These are phyloP conservation scores for Peromyscus aztecus DNA, from an alignment of 2,797 vertebrate species.

Conservation along the genomic window DNA sequence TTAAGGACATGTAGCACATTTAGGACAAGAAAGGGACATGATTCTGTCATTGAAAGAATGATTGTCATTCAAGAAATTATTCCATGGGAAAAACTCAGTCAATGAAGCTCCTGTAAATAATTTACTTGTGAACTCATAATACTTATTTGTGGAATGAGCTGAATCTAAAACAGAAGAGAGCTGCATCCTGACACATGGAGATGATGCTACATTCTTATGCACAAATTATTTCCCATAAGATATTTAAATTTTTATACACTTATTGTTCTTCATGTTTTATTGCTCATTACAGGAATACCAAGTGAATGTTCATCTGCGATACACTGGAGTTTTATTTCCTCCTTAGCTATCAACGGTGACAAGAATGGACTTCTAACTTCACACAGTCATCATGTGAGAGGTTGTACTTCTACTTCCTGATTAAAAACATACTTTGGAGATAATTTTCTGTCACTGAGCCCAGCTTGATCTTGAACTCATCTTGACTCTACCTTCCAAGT, in stretches of 20 bases:
- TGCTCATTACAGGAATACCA: background rate
- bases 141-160: constrained; percentile 46
- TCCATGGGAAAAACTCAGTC: background rate
- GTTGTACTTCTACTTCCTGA: background rate
- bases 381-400: background rate
- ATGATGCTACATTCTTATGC: background rate
- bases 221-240: background rate
- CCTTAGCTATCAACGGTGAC: background rate
- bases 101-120: background rate
- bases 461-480: background rate
- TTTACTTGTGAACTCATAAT: background rate
- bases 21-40: background rate
- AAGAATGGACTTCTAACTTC: background rate
- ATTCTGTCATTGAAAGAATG: background rate
- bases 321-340: background rate
- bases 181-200: background rate
- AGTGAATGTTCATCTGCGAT: background rate
- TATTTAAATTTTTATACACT: background rate
- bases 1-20: background rate
- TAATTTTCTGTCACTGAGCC: background rate
- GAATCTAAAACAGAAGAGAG: background rate
- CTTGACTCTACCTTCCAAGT: background rate
- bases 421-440: background rate
- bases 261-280: background rate
- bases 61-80: background rate